Evolutionary conservation across 2,888 invertebrate genomes (phyloP), one percentile per base, ranked within the genome.

Genomic region (Anarsia innoxiella): DNA sequence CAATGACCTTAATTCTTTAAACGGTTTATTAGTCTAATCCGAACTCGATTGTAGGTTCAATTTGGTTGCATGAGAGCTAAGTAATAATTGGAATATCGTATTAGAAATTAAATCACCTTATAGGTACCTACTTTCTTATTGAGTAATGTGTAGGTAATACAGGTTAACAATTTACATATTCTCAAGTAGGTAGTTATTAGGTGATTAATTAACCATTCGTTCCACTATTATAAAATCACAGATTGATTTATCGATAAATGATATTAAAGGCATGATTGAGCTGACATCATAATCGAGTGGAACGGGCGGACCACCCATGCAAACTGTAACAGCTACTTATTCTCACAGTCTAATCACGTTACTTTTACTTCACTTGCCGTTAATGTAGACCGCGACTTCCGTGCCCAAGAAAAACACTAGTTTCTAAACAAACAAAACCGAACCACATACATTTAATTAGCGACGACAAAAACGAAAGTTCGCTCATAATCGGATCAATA

Each of bases 371-470:
- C 56, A 61, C 30, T 53, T 49, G 43, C 51, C 46, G 37, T 36
- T 43, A 49, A 71, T 59, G 57, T 64, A 41, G 68, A 48, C 39
- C 65, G 49, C 46, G 45, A 66, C 65, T 66, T 70, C 68, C 69
- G 66, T 34, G 42, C 45, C 28, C 37, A 44, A 25, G 42, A 46
- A 48, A 49, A 25, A 25, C 36, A 25, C 16, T 31, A 12, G 8
- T 13, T 27, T 14, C 11, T 23, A 19, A 26, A 33, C 15, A 41
- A 31, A 41, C 30, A 16, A n/a, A 41, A 36, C 28, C 32, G 28
- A 29, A 40, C 12, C 10, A 10, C 12, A 26, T 19, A 9, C 15
- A 12, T 26, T 26, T 34, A 41, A 37, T 33, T 34, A 33, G 26
- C 13, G 30, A 37, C 29, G 36, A 35, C 28, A 37, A 40, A 37